These are phyloP conservation scores for Phacellophora camtschatica DNA, from an alignment of 30 jellyfish, hydroid and myxozoan species.

Conservation along the genomic window DNA sequence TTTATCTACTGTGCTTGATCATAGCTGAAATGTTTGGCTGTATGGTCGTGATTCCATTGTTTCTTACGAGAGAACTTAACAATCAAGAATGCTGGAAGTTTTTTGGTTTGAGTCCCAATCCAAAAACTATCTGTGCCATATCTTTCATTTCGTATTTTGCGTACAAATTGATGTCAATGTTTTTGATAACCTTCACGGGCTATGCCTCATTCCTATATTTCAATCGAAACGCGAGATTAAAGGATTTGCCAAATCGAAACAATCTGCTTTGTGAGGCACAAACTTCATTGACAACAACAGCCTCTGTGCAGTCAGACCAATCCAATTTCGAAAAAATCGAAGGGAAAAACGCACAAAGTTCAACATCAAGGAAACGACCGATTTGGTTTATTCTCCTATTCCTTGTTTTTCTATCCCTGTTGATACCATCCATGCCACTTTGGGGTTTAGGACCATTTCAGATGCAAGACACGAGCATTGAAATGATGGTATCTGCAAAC, in stretches of 20 bases:
- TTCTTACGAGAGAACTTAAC: constrained; percentile 18
- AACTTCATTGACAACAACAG: constrained; percentile 33
- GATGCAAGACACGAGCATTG: background rate
- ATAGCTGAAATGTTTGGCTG: constrained; percentile 45
- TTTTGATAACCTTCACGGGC: constrained; percentile 49
- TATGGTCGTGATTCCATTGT: constrained; percentile 57
- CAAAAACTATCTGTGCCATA: constrained; percentile 24
- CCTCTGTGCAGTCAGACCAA: constrained; percentile 42
- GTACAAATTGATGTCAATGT: constrained; percentile 54
- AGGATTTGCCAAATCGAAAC: background rate
- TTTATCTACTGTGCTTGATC: constrained; percentile 12
- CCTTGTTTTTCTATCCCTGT: constrained; percentile 16
- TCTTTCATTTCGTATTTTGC: constrained; percentile 48
- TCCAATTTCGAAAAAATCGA: background rate
- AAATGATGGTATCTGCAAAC: background rate
- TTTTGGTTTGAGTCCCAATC: background rate
- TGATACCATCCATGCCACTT: constrained; percentile 37
- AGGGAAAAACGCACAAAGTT: background rate
- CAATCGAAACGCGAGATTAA: constrained; percentile 18
- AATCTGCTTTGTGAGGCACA: constrained; percentile 43
- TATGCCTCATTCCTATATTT: constrained; percentile 43
- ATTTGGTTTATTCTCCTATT: constrained; percentile 24
- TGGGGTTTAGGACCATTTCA: constrained; percentile 64
- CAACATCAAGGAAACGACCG: constrained; percentile 33
- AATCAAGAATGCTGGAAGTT: constrained; percentile 44